Evolutionary conservation across 2,888 invertebrate genomes (phyloP), one percentile per base, ranked within the genome.

Genomic region (Amphipoea lucens): DNA sequence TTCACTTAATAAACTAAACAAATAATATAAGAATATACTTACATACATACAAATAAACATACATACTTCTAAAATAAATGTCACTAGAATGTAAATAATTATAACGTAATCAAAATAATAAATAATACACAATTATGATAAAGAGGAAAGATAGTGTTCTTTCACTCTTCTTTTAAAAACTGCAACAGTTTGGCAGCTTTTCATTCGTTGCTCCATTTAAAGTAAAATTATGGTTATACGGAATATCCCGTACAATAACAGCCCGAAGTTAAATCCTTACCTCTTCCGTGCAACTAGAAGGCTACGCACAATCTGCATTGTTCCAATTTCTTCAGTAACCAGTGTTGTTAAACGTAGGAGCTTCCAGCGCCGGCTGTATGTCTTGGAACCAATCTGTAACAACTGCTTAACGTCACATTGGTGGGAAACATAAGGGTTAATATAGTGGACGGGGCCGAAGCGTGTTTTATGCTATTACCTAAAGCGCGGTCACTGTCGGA

Each of bases 341-440:
- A 85, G 84, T 83, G 74, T 82, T 75, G 66, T 80, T 74, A 85
- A 84, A 81, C 73, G 60, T 74, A 81, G 81, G 76, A 87, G 87
- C 79, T 89, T 79, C 79, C 80, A 85, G 83, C 86, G 86, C 85
- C 88, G 70, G 81, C 79, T 87, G 85, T 88, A 82, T 81, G 78
- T 75, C 84, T 81, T 86, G 92, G 91, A 92, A 92, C 92, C 60
- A 92, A 92, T 92, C 89, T 86, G 82, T 92, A 92, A 93, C 89
- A 81, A 91, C 89, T 87, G 82, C 87, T 87, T 82, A 79, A 82
- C 77, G 71, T 79, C 78, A 77, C 70, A 78, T 65, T n/a, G 9
- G 42, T 45, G n/a, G 72, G 12, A 84, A 85, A 86, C 73, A 87
- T 69, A 84, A 48, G 70, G 12, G n/a, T 29, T 36, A 0, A 4